Evolutionary conservation across 2,888 invertebrate genomes (phyloP), one percentile per base, ranked within the genome.

Genomic region (Meghimatium bilineatum): DNA sequence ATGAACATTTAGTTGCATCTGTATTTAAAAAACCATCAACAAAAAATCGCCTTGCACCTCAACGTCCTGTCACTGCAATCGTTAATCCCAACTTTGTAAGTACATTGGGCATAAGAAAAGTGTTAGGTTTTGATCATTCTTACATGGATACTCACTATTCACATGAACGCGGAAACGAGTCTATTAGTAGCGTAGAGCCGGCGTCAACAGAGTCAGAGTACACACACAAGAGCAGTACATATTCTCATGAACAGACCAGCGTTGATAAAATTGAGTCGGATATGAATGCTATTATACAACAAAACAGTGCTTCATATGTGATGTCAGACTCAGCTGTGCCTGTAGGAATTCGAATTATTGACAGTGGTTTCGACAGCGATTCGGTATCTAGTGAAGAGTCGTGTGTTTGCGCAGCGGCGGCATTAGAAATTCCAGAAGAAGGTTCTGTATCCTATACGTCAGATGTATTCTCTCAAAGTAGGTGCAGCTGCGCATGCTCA

Each of bases 361-460:
- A 91, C 83, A 91, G 91, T 85, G 91, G 91, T n/a, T 90, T 91
- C 83, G 86, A 86, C 67, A 91, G 89, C 85, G 90, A 87, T 23
- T 90, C 90, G 0, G 85, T 89, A 75, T 89, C 88, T 80, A 91
- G 91, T 87, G 90, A 90, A 63, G 88, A 89, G 74, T 90, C 88
- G 6, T 86, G 88, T 14, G 87, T 88, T 72, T 85, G 87, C 34
- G 80, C 72, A 29, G 85, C 77, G 14, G 69, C 71, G 17, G 69
- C 80, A 20, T 66, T 86, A 36, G 79, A 87, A 67, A 82, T 77
- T 14, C 86, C 88, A 3, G 86, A 87, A 34, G 87, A 85, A 56
- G 84, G 87, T 74, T 76, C 86, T 6, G 84, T 84, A 32, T 87
- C 84, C 23, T 85, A 86, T 69, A 84, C 82, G 8, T 82, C 86